Conservation (phyloP, 1,140 invertebrate genomes). For the Pachypeltis micranthus region DNA sequence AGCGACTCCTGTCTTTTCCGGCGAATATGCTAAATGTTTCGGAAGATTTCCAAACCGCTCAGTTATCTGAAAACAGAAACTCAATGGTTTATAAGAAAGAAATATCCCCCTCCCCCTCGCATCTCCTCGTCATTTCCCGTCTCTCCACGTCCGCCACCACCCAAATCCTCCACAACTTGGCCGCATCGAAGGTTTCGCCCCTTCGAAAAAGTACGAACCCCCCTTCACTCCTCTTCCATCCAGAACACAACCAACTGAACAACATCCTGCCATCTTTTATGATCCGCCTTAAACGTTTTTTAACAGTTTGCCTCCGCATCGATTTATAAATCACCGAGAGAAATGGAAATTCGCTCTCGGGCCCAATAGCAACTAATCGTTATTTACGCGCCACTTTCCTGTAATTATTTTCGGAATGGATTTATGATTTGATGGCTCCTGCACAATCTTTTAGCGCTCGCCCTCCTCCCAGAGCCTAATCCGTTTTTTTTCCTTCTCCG, state of each 20-base stretch:
- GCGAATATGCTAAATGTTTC: conserved; percentile 21
- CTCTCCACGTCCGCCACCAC: too few relatives aligned
- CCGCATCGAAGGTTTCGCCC: too few relatives aligned
- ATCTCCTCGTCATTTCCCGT: neutral
- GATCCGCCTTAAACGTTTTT: conserved; percentile 13
- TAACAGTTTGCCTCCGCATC: conserved; percentile 1
- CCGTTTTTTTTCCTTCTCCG: too few relatives aligned
- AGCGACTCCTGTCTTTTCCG: conserved; percentile 8
- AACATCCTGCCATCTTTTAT: conserved; percentile 13
- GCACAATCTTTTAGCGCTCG: neutral
- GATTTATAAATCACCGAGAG: conserved; percentile 1
- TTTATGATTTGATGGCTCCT: neutral
- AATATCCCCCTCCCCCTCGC: neutral
- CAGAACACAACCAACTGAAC: too few relatives aligned
- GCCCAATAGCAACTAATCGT: neutral
- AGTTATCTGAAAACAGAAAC: conserved; percentile 20
- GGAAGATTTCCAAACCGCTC: conserved; percentile 20
- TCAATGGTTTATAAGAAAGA: conserved; percentile 20
- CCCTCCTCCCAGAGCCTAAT: too few relatives aligned
- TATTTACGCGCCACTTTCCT: conserved; percentile 4
- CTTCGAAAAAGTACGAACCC: conserved; percentile 15
- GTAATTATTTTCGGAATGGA: conserved; percentile 3
- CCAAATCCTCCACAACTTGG: too few relatives aligned
- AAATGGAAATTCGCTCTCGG: neutral
- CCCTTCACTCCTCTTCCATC: too few relatives aligned